Conservation (phyloP, 2,113 vertebrate genomes). For the Fregata magnificens region DNA sequence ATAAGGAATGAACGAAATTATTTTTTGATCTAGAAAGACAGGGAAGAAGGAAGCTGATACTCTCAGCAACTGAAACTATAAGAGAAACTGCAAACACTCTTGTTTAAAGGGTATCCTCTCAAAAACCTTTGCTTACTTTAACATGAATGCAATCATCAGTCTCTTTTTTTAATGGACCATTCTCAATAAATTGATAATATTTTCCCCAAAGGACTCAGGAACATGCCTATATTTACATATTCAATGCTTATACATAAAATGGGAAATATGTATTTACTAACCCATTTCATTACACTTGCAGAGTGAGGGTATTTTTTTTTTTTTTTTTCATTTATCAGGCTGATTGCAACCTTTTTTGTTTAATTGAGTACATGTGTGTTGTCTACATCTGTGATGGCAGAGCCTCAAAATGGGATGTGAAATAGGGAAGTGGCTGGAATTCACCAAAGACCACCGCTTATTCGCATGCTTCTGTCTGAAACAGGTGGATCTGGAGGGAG, state of each 20-base stretch:
- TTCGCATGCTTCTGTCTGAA: neutral
- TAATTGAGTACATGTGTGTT: neutral
- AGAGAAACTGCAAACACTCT: neutral
- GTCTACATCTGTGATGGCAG: neutral
- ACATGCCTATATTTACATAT: neutral
- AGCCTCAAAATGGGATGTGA: slow-evolving; percentile 3
- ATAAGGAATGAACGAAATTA: neutral
- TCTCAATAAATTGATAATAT: neutral
- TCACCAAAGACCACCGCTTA: neutral
- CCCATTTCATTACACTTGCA: neutral
- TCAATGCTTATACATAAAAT: neutral
- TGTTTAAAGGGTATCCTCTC: neutral
- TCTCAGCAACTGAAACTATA: neutral
- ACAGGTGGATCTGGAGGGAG: slow-evolving; percentile 59
- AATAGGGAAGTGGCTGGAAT: slow-evolving; percentile 12
- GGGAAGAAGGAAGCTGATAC: neutral
- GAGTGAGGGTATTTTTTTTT: neutral
- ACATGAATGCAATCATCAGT: neutral
- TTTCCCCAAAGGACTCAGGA: neutral
- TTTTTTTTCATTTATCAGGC: neutral
- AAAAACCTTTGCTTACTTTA: neutral
- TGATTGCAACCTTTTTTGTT: neutral
- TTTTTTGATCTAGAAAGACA: neutral
- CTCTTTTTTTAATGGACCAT: neutral
- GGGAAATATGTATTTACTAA: neutral